Evolutionary conservation across 2,797 vertebrate species (phyloP).

Genomic region (Melanotaenia trifasciata): DNA sequence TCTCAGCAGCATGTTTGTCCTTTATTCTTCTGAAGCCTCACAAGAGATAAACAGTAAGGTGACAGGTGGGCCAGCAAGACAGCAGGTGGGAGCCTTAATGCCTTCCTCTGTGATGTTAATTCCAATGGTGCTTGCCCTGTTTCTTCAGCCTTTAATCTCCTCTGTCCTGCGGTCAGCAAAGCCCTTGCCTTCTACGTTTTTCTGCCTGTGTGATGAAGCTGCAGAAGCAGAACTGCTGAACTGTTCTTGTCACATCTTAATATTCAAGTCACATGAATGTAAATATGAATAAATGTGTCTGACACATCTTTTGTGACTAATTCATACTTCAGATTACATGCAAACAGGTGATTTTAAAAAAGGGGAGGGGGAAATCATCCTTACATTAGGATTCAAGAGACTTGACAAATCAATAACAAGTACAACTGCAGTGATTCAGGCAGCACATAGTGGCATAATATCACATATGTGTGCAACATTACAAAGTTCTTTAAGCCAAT

Average conservation of each 20-base stretch:
- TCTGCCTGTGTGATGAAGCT: not conserved
- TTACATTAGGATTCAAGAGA: no score
- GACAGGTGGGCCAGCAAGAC: constrained; percentile 40
- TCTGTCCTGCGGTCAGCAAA: constrained; percentile 48
- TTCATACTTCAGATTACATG: not conserved
- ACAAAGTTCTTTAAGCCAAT: not conserved
- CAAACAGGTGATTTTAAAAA: not conserved
- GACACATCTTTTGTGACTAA: not conserved
- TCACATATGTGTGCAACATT: not conserved
- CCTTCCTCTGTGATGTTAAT: constrained; percentile 50
- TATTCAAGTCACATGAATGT: not conserved
- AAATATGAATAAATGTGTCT: not conserved
- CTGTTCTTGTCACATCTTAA: not conserved
- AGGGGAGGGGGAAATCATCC: no score
- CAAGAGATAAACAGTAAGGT: constrained; percentile 8
- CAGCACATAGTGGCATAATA: no score
- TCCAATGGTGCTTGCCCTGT: constrained; percentile 5
- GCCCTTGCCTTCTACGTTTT: constrained; percentile 27
- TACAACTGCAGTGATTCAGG: no score
- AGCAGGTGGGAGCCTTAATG: constrained; percentile 59
- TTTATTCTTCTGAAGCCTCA: constrained; percentile 24
- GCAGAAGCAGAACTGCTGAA: constrained; percentile 5
- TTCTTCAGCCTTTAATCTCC: constrained; percentile 68
- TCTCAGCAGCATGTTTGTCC: not conserved
- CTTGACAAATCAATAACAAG: no score